Evolutionary conservation across 2,797 vertebrate species (phyloP).

Genomic region (Acanthopagrus latus): DNA sequence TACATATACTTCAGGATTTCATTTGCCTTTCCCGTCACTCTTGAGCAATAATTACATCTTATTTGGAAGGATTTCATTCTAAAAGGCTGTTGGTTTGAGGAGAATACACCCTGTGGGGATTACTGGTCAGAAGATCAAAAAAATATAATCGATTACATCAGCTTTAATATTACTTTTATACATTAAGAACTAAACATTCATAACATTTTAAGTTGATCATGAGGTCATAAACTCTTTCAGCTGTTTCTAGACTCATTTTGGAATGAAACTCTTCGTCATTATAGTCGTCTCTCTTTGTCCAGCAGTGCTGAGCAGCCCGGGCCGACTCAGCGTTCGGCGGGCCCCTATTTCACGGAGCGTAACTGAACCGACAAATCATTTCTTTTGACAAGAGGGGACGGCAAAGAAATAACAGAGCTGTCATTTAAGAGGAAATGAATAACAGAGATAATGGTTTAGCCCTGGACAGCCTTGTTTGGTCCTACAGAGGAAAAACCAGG

Average conservation of each 20-base stretch:
- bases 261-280: constrained; percentile 12
- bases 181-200: constrained; percentile 23
- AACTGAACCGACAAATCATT: constrained; percentile 23
- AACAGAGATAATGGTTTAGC: constrained; percentile 46
- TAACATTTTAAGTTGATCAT: background rate
- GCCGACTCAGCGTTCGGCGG: constrained; percentile 2
- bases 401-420: constrained; percentile 40
- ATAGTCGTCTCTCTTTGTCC: background rate
- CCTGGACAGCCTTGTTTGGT: constrained; percentile 71
- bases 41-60: constrained; percentile 51
- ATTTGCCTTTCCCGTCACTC: constrained; percentile 54
- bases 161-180: constrained; percentile 42
- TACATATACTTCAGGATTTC: constrained; percentile 24
- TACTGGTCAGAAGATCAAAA: constrained; percentile 45
- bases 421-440: constrained; percentile 43
- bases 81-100: constrained; percentile 34
- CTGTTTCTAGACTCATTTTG: constrained; percentile 15
- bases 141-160: constrained; percentile 16
- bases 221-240: background rate
- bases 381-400: constrained; percentile 23
- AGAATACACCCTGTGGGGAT: constrained; percentile 6
- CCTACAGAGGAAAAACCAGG: constrained; percentile 51
- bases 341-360: constrained; percentile 22
- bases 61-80: constrained; percentile 51
- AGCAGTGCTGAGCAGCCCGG: background rate